Evolutionary conservation across 2,113 vertebrate genomes (phyloP).

Genomic region (Chaetorhynchus papuensis): DNA sequence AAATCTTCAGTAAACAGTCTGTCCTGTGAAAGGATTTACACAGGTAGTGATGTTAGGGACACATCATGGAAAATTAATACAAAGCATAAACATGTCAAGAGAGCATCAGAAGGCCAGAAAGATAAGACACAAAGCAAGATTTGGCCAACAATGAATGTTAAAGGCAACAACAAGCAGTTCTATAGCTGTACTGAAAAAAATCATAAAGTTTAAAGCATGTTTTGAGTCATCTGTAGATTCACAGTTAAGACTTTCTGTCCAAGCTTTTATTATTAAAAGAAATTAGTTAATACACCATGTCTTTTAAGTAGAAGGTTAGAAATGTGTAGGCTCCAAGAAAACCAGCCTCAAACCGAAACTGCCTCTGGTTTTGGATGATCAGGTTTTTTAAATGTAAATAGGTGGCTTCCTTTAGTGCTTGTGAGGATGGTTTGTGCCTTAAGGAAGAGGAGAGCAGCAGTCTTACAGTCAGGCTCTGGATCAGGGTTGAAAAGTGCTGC

Average conservation of each 20-base stretch:
- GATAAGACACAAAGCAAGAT: neutral
- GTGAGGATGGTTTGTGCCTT: neutral
- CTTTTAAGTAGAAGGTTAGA: neutral
- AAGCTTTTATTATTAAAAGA: neutral
- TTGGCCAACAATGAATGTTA: neutral
- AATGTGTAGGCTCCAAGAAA: neutral
- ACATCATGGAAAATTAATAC: neutral
- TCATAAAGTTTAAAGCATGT: neutral
- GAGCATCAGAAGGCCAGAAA: neutral
- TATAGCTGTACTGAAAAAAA: neutral
- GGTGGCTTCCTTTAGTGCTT: neutral
- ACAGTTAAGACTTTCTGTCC: neutral
- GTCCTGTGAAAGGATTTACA: neutral
- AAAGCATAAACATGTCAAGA: neutral
- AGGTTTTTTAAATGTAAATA: neutral
- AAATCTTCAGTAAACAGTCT: neutral
- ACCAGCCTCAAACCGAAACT: neutral
- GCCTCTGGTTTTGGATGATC: accelerated
- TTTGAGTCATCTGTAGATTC: neutral
- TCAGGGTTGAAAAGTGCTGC: neutral
- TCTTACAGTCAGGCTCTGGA: neutral
- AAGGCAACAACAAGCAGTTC: neutral
- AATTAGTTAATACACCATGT: neutral
- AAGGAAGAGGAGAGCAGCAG: neutral
- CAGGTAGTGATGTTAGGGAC: neutral